These are phyloP conservation scores for Rattus norvegicus DNA, from an alignment of 2,113 vertebrate species.

Conservation along the genomic window DNA sequence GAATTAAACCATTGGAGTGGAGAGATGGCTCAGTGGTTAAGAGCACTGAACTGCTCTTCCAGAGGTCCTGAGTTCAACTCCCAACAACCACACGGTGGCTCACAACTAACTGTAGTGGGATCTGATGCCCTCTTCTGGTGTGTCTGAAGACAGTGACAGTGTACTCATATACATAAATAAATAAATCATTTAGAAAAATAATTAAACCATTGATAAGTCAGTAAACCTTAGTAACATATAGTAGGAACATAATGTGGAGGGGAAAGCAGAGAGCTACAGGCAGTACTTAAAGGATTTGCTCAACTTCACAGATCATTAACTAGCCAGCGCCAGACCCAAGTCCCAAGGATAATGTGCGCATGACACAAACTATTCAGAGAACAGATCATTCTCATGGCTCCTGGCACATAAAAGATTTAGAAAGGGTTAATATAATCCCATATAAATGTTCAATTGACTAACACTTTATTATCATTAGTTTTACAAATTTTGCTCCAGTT, in stretches of 20 bases:
- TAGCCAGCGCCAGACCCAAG: background rate
- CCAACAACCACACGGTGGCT: no score
- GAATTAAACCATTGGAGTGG: background rate
- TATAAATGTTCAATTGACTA: background rate
- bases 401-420: background rate
- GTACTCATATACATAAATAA: no score
- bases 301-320: background rate
- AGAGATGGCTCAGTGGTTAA: no score
- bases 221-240: background rate
- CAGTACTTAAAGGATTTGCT: background rate
- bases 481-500: background rate
- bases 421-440: background rate
- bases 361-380: background rate
- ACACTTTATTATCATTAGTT: background rate
- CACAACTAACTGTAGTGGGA: no score
- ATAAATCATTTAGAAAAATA: no score
- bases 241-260: background rate
- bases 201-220: background rate
- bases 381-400: background rate
- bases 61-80: no score
- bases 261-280: background rate
- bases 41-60: no score
- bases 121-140: no score
- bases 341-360: background rate
- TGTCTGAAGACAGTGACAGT: no score